Evolutionary conservation across 92 coral and sea anemone genomes (phyloP).

Genomic region (Hydrozoanthus gracilis): DNA sequence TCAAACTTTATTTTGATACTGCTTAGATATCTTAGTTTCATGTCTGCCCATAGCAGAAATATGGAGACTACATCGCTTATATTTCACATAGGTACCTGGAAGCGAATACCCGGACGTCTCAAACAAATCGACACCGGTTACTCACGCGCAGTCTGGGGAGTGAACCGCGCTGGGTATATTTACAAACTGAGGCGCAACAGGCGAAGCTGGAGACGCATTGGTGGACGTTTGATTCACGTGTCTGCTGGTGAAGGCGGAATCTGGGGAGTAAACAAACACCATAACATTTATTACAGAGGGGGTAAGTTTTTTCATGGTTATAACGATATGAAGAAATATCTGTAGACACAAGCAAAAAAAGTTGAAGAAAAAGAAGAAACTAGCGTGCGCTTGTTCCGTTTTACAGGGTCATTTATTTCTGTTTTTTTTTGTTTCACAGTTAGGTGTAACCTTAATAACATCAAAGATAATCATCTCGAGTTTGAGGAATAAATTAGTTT

Average conservation of each 20-base stretch:
- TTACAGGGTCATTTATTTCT: too few relatives aligned
- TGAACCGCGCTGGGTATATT: conserved; percentile 8
- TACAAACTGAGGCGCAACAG: conserved; percentile 39
- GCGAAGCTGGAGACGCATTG: conserved; percentile 43
- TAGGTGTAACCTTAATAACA: too few relatives aligned
- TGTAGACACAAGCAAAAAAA: neutral
- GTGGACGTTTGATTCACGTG: conserved; percentile 41
- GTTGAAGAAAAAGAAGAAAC: neutral
- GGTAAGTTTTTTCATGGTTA: neutral
- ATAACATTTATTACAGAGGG: conserved; percentile 48
- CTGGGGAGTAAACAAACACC: conserved; percentile 35
- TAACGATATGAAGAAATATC: too few relatives aligned
- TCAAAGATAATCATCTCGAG: too few relatives aligned
- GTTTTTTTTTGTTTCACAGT: too few relatives aligned
- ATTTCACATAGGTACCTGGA: conserved; percentile 16
- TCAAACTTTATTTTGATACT: too few relatives aligned
- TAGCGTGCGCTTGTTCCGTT: too few relatives aligned
- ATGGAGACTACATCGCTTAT: neutral
- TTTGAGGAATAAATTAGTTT: too few relatives aligned
- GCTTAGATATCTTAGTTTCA: too few relatives aligned
- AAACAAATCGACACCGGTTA: conserved; percentile 47
- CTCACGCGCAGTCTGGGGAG: conserved; percentile 46
- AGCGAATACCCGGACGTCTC: conserved; percentile 22
- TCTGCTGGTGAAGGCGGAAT: conserved; percentile 61
- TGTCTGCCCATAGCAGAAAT: too few relatives aligned